phyloP scores from a whole-genome alignment of 2,113 vertebrate species.

The Grus americana region DNA sequence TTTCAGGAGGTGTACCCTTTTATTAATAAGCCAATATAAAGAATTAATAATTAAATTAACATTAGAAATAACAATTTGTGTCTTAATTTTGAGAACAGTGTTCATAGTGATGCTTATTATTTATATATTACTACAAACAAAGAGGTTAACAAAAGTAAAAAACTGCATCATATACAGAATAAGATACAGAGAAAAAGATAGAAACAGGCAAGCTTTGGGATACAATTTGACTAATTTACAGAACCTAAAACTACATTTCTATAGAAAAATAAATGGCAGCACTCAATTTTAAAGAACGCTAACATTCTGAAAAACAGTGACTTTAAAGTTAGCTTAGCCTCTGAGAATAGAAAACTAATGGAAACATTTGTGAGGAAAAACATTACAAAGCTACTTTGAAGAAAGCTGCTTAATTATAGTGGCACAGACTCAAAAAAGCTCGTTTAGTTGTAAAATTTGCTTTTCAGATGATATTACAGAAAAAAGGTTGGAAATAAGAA shows the following conservation, averaged over 20 bases:
- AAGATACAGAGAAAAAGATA: neutral
- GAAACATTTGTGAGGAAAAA: slow-evolving; percentile 41
- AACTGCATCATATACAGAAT: neutral
- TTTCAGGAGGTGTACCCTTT: neutral
- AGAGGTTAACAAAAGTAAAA: neutral
- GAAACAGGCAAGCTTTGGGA: neutral
- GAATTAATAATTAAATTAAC: neutral
- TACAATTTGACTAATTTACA: slow-evolving; percentile 11
- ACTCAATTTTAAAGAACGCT: slow-evolving; percentile 6
- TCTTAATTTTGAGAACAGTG: neutral
- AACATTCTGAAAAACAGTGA: neutral
- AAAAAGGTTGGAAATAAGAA: slow-evolving; percentile 51
- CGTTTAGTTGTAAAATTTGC: slow-evolving; percentile 57
- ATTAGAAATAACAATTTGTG: neutral
- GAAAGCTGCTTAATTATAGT: slow-evolving; percentile 59
- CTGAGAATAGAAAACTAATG: slow-evolving; percentile 56
- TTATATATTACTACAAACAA: neutral
- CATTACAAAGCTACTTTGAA: slow-evolving; percentile 66
- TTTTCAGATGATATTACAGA: slow-evolving; percentile 56
- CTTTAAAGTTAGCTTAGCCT: slow-evolving; percentile 49
- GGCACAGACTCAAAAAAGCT: slow-evolving; percentile 46
- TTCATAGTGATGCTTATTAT: neutral
- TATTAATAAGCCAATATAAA: neutral
- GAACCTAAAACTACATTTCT: neutral
- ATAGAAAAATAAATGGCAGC: neutral